Percentiles rank a stretch among this genome's conserved stretches.
phyloP scores from a whole-genome alignment of 2,113 vertebrate species.

The Gallinago paraguaiae region DNA sequence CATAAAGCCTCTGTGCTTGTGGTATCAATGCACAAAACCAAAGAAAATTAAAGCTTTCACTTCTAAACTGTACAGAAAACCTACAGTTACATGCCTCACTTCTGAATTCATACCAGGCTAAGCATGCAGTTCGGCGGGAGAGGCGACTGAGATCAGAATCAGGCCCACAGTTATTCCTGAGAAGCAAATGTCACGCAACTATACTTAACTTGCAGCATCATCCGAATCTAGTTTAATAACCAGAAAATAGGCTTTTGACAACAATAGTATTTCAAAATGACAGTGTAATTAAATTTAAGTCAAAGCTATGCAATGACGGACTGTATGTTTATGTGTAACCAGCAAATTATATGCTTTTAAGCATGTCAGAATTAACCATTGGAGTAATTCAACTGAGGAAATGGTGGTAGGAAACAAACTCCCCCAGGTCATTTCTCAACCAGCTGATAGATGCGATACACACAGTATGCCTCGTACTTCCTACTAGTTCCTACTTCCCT shows the following conservation, averaged over 20 bases:
- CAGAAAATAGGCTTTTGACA: constrained; percentile 67
- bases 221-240: constrained; percentile 54
- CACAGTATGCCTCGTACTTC: background rate
- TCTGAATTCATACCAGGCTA: background rate
- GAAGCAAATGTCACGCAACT: background rate
- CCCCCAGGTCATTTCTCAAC: constrained; percentile 42
- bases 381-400: constrained; percentile 48
- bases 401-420: background rate
- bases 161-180: background rate
- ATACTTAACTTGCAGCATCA: constrained; percentile 32
- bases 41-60: background rate
- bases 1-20: background rate
- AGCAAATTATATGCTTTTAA: constrained; percentile 68
- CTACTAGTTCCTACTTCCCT: background rate
- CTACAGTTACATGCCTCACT: background rate
- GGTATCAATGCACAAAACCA: background rate
- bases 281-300: constrained; percentile 73
- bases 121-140: background rate
- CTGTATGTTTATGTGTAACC: constrained; percentile 63
- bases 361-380: constrained; percentile 56
- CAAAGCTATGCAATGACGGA: constrained; percentile 47
- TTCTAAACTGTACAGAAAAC: background rate
- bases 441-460: constrained; percentile 36
- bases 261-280: constrained; percentile 64
- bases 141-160: background rate